phyloP scores from a whole-genome alignment of 2,113 vertebrate genomes.

The Channa maculata region DNA sequence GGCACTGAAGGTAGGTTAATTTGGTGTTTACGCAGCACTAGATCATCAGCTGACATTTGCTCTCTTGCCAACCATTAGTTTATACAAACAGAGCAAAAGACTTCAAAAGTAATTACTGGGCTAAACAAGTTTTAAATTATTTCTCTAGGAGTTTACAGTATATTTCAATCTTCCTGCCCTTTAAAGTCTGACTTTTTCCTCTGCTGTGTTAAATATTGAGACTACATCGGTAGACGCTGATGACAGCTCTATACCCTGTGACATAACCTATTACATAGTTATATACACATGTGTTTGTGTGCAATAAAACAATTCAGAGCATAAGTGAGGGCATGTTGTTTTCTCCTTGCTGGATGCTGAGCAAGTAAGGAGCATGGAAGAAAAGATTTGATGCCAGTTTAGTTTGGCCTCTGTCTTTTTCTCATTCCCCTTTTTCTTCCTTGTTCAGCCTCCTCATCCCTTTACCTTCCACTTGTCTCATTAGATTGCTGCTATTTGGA shows the following conservation, averaged over 20 bases:
- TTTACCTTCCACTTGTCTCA: slow-evolving; percentile 23
- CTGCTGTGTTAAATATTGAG: not conserved
- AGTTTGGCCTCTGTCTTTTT: slow-evolving; percentile 1
- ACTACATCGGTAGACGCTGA: no score
- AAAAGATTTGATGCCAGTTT: no score
- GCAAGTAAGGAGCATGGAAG: not conserved
- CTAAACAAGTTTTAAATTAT: not conserved
- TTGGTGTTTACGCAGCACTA: slow-evolving; percentile 14
- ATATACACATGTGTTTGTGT: not conserved
- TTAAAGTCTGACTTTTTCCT: not conserved
- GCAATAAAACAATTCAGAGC: not conserved
- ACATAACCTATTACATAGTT: not conserved
- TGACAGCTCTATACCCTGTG: not conserved
- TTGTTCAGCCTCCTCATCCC: not conserved
- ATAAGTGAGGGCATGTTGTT: not conserved
- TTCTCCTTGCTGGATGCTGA: not conserved
- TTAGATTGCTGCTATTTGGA: slow-evolving; percentile 38
- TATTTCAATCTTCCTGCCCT: no score
- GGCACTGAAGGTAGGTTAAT: slow-evolving; percentile 39
- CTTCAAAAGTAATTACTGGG: not conserved
- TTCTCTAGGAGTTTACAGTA: not conserved
- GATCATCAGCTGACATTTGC: slow-evolving; percentile 27
- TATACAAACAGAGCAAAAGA: not conserved
- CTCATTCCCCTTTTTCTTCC: not conserved
- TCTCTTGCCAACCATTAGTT: not conserved